phyloP scores from a whole-genome alignment of 2,797 vertebrate species.

The Salarias fasciatus region DNA sequence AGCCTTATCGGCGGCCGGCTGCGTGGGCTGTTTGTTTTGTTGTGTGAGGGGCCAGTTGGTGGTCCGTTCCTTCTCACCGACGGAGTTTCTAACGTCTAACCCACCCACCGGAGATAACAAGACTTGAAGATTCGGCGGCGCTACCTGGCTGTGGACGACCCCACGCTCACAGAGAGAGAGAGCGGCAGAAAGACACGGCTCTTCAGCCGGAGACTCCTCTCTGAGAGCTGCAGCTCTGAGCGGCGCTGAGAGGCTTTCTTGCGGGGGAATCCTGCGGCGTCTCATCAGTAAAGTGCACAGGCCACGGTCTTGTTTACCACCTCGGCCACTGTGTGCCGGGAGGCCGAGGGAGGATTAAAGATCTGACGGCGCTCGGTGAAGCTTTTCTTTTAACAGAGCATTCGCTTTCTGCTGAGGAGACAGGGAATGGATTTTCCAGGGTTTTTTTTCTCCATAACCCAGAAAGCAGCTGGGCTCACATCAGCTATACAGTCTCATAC shows the following conservation, averaged over 20 bases:
- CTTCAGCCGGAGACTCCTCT: constrained; percentile 8
- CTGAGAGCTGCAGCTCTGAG: constrained; percentile 2
- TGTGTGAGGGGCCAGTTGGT: neutral
- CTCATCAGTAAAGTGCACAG: constrained; percentile 21
- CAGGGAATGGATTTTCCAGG: too few species aligned
- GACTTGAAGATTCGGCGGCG: constrained; percentile 20
- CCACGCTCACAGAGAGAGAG: neutral
- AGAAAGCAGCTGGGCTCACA: too few species aligned
- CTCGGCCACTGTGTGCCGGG: neutral
- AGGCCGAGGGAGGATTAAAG: neutral
- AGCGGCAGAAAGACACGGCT: neutral
- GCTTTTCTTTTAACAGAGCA: neutral
- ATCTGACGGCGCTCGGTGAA: neutral
- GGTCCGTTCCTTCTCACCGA: neutral
- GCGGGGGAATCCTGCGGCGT: constrained; percentile 16
- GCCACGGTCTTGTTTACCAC: constrained; percentile 14
- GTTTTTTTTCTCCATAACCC: too few species aligned
- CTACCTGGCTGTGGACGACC: neutral
- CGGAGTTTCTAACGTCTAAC: constrained; percentile 12
- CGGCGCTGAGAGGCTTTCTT: neutral
- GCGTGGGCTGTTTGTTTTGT: constrained; percentile 9
- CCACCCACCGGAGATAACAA: constrained; percentile 8
- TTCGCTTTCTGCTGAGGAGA: neutral
- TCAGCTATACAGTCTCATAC: too few species aligned
- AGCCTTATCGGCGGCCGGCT: neutral